Evolutionary conservation across 2,113 vertebrate species (phyloP), one percentile per base, ranked within the genome.

Genomic region (Lepisosteus osseus): DNA sequence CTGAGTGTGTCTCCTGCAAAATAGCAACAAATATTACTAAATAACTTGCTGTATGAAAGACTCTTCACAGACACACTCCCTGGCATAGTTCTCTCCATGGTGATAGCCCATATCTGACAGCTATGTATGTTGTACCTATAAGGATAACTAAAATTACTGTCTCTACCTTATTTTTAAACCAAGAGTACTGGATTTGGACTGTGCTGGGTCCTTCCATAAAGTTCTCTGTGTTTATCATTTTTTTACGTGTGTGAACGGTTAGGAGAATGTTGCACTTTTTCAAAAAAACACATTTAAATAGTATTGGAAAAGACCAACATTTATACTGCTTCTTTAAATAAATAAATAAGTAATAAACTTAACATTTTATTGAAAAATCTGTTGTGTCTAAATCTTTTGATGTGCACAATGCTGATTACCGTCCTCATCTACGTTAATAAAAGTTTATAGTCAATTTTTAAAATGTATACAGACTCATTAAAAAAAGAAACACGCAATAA

Each of bases 201-300:
- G 76, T 78, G 70, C 82, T 82, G 85, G 89, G 87, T 88, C 86
- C 77, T 55, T 61, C 78, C 76, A 77, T 29, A 64, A 82, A 84
- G 82, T 82, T 80, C 77, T 79, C 79, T 70, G 57, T 75, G 82
- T 86, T 81, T 76, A 79, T 68, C 83, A 82, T 89, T 89, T 90
- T 93, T 93, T 5, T 51, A 51, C 47, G 0, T 51, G 47, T 51
- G 5, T 51, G 9, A 74, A 61, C 80, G 82, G 79, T 84, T 87
- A 83, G 82, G 84, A 83, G 84, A 86, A 83, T 84, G 85, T 87
- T 91, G 90, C 90, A 92, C 90, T 91, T 91, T 91, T 85, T 86
- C 84, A 89, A 76, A 78, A 17, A 84, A 81, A 84, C 79, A 89
- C 82, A 81, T 86, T 82, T 85, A 83, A 90, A 76, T 84, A 80